Conservation (phyloP, 2,888 invertebrate species). For the Cheilosia soror region DNA sequence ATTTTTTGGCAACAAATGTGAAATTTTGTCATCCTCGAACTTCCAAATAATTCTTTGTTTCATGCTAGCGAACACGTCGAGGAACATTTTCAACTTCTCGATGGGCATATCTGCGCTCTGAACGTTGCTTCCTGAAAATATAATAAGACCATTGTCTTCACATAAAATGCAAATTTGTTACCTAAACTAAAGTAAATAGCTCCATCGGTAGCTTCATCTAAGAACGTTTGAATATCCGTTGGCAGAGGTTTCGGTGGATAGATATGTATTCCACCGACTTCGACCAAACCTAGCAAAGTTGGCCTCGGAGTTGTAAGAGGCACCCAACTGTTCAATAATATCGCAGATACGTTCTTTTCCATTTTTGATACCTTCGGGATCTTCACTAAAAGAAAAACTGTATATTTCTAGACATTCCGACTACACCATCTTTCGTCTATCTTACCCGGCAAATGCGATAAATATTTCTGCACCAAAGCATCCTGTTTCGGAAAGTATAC, state of each 20-base stretch:
- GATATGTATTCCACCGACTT: slow-evolving; percentile 86
- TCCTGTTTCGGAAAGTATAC: slow-evolving; percentile 82
- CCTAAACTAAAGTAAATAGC: slow-evolving; percentile 85
- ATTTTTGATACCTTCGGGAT: slow-evolving; percentile 83
- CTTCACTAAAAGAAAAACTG: slow-evolving; percentile 76
- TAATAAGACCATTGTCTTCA: no score
- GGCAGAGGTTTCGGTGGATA: slow-evolving; percentile 81
- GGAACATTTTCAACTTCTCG: slow-evolving; percentile 81
- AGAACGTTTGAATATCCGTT: slow-evolving; percentile 82
- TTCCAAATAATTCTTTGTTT: slow-evolving; percentile 84
- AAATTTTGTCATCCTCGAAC: slow-evolving; percentile 83
- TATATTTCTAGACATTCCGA: background rate
- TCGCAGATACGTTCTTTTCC: slow-evolving; percentile 84
- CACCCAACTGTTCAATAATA: slow-evolving; percentile 84
- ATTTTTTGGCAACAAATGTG: slow-evolving; percentile 82
- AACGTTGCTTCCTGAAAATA: slow-evolving; percentile 83
- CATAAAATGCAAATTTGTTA: slow-evolving; percentile 39
- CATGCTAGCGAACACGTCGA: slow-evolving; percentile 83
- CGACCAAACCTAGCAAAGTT: slow-evolving; percentile 83
- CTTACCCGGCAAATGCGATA: slow-evolving; percentile 79
- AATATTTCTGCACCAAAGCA: slow-evolving; percentile 79
- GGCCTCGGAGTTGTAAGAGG: slow-evolving; percentile 84
- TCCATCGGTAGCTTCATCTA: slow-evolving; percentile 83
- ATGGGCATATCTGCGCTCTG: slow-evolving; percentile 83
- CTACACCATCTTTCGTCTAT: background rate